Evolutionary conservation across 2,888 invertebrate species (phyloP).

Genomic region (Campoplex capitator): DNA sequence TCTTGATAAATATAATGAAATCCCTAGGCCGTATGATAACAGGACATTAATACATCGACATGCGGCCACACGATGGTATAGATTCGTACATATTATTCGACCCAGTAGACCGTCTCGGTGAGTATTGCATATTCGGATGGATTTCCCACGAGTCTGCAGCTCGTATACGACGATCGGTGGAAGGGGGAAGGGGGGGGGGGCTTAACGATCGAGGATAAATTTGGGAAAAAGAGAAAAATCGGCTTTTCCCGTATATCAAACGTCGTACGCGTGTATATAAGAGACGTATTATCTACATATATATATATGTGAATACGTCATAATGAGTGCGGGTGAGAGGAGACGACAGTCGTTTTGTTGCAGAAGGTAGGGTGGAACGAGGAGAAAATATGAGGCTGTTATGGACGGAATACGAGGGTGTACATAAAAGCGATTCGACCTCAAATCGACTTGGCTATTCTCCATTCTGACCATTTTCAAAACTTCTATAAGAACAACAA

Average conservation of each 20-base stretch:
- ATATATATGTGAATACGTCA: not conserved
- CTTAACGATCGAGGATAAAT: conserved; percentile 42
- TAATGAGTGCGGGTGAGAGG: conserved; percentile 24
- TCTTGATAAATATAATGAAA: not conserved
- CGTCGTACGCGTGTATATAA: not conserved
- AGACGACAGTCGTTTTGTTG: conserved; percentile 36
- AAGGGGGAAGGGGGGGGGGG: conserved; percentile 18
- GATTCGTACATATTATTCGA: not conserved
- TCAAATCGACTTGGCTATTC: conserved; percentile 20
- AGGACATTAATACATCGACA: conserved; percentile 16
- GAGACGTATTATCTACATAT: conserved; percentile 15
- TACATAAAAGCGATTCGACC: conserved; percentile 16
- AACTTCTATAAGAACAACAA: not conserved
- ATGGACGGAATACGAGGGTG: conserved; percentile 14
- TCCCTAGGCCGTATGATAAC: not conserved
- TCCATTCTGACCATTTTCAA: not conserved
- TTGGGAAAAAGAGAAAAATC: conserved; percentile 30
- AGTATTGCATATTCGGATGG: conserved; percentile 50
- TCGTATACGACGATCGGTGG: conserved; percentile 16
- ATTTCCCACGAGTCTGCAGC: conserved; percentile 54
- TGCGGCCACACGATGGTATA: not conserved
- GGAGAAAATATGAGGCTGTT: conserved; percentile 29
- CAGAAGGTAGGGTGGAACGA: conserved; percentile 5
- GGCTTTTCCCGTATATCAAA: conserved; percentile 38
- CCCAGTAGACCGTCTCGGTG: conserved; percentile 26